Percentiles rank a stretch among this genome's conserved stretches.
Evolutionary conservation across 2,797 vertebrate species (phyloP).

Genomic region (Sebastes baramenuke): DNA sequence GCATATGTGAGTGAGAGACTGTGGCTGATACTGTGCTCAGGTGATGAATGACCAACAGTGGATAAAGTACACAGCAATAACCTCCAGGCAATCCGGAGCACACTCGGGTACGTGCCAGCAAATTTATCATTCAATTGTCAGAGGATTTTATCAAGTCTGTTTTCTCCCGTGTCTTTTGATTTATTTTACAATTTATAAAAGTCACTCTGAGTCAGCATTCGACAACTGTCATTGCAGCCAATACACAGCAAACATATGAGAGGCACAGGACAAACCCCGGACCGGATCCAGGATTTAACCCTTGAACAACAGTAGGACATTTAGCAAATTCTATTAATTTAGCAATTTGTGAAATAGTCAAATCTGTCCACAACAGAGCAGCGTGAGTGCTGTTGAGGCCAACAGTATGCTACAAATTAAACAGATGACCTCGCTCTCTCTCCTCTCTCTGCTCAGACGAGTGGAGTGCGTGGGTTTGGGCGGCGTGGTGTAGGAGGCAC

Average conservation of each 20-base stretch:
- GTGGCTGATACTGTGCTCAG: slow-evolving; percentile 60
- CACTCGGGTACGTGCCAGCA: slow-evolving; percentile 62
- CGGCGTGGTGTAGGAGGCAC: slow-evolving; percentile 75
- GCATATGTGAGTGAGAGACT: slow-evolving; percentile 60
- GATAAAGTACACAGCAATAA: slow-evolving; percentile 85
- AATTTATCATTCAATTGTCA: slow-evolving; percentile 87
- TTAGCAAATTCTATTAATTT: slow-evolving; percentile 40
- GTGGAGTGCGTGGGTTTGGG: slow-evolving; percentile 77
- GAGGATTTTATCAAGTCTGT: slow-evolving; percentile 81
- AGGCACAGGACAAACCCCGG: slow-evolving; percentile 1
- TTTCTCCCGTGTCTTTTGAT: slow-evolving; percentile 78
- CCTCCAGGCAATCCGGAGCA: slow-evolving; percentile 80
- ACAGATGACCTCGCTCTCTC: slow-evolving; percentile 65
- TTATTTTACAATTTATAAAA: slow-evolving; percentile 84
- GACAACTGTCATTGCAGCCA: slow-evolving; percentile 46
- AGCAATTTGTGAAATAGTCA: slow-evolving; percentile 20
- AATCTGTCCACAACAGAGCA: slow-evolving; percentile 30
- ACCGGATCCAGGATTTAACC: neutral
- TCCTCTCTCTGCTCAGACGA: slow-evolving; percentile 62
- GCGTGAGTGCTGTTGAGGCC: slow-evolving; percentile 49
- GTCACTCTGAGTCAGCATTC: slow-evolving; percentile 72
- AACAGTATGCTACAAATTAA: slow-evolving; percentile 53
- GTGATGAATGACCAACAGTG: slow-evolving; percentile 83
- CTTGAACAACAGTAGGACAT: slow-evolving; percentile 6
- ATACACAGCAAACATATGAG: neutral